These are phyloP conservation scores for Chelmon rostratus DNA, from an alignment of 2,797 vertebrate species.

Conservation along the genomic window DNA sequence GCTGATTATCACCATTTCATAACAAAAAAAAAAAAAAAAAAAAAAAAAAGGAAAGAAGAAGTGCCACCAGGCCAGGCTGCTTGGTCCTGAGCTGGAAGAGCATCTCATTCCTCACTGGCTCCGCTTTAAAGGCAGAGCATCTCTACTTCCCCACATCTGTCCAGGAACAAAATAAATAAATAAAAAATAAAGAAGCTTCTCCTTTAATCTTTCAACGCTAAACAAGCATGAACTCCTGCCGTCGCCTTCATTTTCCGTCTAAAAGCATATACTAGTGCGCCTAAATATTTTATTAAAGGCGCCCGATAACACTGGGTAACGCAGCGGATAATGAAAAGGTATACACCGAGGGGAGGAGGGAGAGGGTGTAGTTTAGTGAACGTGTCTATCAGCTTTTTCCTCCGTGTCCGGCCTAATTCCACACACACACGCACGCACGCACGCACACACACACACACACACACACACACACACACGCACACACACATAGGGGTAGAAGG, in stretches of 20 bases:
- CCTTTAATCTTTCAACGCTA: conserved; percentile 87
- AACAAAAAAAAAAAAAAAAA: too few species aligned
- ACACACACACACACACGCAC: background rate
- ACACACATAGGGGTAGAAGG: background rate
- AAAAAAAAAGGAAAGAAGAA: conserved; percentile 1
- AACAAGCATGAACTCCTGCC: conserved; percentile 84
- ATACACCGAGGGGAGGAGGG: conserved; percentile 54
- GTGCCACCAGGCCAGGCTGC: conserved; percentile 8
- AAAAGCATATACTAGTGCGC: conserved; percentile 86
- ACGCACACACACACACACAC: too few species aligned
- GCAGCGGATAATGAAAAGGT: conserved; percentile 83
- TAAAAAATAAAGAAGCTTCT: conserved; percentile 68
- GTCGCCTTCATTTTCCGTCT: conserved; percentile 84
- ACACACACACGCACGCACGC: background rate
- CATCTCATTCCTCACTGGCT: conserved; percentile 47
- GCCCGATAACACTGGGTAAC: conserved; percentile 82
- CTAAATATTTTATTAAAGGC: conserved; percentile 86
- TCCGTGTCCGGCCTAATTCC: conserved; percentile 13
- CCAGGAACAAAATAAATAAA: conserved; percentile 54
- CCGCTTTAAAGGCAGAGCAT: conserved; percentile 58
- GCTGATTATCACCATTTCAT: conserved; percentile 12
- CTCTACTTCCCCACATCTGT: conserved; percentile 71
- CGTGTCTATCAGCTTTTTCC: conserved; percentile 73
- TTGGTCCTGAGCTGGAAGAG: conserved; percentile 37
- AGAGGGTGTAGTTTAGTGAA: conserved; percentile 65